Evolutionary conservation across 2,797 vertebrate species (phyloP).

Genomic region (Hybognathus amarus): DNA sequence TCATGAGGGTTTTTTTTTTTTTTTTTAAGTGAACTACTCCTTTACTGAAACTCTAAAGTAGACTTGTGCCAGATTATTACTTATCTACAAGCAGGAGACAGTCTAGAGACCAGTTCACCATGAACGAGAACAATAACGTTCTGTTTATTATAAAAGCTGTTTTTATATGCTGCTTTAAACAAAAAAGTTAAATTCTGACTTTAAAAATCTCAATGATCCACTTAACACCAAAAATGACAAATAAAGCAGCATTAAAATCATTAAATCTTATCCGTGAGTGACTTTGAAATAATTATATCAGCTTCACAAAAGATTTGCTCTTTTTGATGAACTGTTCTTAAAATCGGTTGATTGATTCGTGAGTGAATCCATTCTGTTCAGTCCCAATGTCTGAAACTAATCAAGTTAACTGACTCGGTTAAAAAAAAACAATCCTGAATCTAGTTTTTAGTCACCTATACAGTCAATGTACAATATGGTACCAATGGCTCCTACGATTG

Average conservation of each 20-base stretch:
- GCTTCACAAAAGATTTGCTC: not conserved
- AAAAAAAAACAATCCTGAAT: not conserved
- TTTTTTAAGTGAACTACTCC: no score
- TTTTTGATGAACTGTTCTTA: not conserved
- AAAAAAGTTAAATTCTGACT: not conserved
- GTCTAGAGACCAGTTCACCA: not conserved
- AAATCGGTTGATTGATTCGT: not conserved
- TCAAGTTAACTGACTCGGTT: not conserved
- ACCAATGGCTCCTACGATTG: not conserved
- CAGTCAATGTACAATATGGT: not conserved
- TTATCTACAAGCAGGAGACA: not conserved
- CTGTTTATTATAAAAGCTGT: not conserved
- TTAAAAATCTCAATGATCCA: not conserved
- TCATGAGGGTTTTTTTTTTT: no score
- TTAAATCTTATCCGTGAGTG: not conserved
- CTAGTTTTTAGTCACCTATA: not conserved
- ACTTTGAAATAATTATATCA: not conserved
- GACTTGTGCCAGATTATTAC: no score
- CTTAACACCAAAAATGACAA: not conserved
- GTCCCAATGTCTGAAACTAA: not conserved
- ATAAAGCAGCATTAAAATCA: not conserved
- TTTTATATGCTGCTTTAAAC: not conserved
- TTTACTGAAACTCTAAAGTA: no score
- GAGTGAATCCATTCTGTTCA: not conserved
- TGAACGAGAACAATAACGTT: not conserved